Conservation (phyloP, 2,113 vertebrate genomes). For the Puffinus mauretanicus region DNA sequence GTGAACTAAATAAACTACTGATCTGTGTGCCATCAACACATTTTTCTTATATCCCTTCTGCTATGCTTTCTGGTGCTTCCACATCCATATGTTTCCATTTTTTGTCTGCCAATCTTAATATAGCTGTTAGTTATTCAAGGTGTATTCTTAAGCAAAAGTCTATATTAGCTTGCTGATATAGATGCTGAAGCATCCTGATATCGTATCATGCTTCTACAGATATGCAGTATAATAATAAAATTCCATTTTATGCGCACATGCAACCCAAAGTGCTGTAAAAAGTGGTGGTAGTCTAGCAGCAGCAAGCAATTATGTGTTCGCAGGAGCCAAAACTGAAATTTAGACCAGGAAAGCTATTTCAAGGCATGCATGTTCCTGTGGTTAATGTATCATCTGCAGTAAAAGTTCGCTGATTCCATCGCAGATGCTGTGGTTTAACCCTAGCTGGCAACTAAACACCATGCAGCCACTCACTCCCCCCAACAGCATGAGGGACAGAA, state of each 20-base stretch:
- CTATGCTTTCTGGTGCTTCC: background rate
- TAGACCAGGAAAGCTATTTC: background rate
- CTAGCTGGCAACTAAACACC: background rate
- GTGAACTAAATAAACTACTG: background rate
- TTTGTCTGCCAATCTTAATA: background rate
- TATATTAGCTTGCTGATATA: background rate
- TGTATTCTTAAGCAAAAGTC: background rate
- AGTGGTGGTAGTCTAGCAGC: background rate
- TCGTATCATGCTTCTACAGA: background rate
- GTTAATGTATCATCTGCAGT: background rate
- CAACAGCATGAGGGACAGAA: background rate
- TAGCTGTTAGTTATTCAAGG: background rate
- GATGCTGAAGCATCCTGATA: background rate
- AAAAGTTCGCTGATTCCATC: background rate
- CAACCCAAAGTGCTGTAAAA: background rate
- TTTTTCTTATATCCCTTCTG: background rate
- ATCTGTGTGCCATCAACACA: background rate
- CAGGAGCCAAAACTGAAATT: background rate
- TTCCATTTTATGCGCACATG: background rate
- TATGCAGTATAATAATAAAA: background rate
- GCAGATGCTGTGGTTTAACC: background rate
- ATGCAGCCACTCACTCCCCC: background rate
- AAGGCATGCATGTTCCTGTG: background rate
- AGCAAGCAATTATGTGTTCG: background rate
- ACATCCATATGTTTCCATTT: background rate